phyloP scores from a whole-genome alignment of 2,888 invertebrate genomes.

The Ganaspis brasiliensis region DNA sequence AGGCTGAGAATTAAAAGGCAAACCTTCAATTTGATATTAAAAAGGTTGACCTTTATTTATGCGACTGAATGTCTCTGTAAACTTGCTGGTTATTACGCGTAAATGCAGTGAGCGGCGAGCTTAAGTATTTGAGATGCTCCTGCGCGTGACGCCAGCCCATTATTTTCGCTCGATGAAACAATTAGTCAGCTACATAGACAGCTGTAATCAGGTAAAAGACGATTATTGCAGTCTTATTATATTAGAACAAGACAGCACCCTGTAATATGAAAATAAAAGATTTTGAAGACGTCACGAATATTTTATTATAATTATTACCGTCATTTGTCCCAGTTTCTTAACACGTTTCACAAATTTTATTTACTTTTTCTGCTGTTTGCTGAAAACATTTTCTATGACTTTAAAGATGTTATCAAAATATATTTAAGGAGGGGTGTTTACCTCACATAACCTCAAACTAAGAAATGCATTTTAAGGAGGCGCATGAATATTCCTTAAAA shows the following conservation, averaged over 20 bases:
- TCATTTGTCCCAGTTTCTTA: too few relatives aligned
- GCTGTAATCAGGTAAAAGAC: conserved; percentile 67
- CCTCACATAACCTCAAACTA: too few relatives aligned
- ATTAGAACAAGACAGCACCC: conserved; percentile 56
- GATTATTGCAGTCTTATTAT: conserved; percentile 67
- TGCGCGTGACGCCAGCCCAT: conserved; percentile 69
- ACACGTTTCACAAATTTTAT: not conserved
- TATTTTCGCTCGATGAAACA: conserved; percentile 73
- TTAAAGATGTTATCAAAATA: too few relatives aligned
- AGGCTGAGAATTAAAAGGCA: conserved; percentile 9
- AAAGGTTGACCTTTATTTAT: conserved; percentile 21
- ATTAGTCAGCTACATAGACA: conserved; percentile 65
- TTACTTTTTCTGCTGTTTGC: too few relatives aligned
- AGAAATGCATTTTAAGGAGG: too few relatives aligned
- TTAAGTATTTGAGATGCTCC: conserved; percentile 52
- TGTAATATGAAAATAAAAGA: conserved; percentile 57
- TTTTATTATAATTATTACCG: too few relatives aligned
- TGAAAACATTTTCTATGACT: too few relatives aligned
- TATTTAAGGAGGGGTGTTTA: too few relatives aligned
- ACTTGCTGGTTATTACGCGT: conserved; percentile 13
- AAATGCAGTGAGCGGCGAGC: conserved; percentile 51
- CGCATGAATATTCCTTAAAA: too few relatives aligned
- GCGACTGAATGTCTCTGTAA: not conserved
- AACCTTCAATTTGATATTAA: not conserved
- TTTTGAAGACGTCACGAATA: not conserved